phyloP scores from a whole-genome alignment of 2,797 vertebrate species.

The Epinephelus malabaricus region DNA sequence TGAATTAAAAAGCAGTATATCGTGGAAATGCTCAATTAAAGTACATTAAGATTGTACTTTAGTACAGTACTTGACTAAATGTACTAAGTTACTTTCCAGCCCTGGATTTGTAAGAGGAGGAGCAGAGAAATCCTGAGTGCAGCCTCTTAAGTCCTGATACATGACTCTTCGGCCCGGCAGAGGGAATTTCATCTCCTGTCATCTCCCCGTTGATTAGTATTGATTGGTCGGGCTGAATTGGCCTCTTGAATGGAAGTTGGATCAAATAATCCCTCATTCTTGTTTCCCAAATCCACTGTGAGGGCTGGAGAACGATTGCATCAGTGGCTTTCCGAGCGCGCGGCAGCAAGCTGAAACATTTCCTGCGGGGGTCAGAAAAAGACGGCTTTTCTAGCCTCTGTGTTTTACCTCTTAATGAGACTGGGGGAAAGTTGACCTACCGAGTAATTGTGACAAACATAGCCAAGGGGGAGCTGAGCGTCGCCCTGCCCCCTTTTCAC shows the following conservation, averaged over 20 bases:
- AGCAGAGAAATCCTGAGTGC: constrained; percentile 19
- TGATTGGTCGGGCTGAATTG: constrained; percentile 85
- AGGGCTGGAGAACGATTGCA: constrained; percentile 66
- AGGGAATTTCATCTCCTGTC: constrained; percentile 80
- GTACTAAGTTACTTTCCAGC: constrained; percentile 2
- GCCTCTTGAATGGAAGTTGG: constrained; percentile 84
- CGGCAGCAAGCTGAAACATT: constrained; percentile 62
- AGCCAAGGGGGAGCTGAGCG: constrained; percentile 45
- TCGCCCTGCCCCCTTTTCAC: constrained; percentile 44
- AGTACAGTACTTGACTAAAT: background rate
- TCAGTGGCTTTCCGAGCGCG: constrained; percentile 69
- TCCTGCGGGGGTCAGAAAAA: constrained; percentile 60
- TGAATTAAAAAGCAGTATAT: background rate
- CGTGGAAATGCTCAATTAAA: background rate
- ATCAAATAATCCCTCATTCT: constrained; percentile 87
- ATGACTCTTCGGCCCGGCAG: constrained; percentile 54
- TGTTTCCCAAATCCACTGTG: constrained; percentile 81
- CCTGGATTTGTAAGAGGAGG: constrained; percentile 14
- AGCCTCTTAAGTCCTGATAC: constrained; percentile 48
- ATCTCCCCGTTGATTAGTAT: constrained; percentile 87
- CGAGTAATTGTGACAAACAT: constrained; percentile 69
- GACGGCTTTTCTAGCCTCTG: constrained; percentile 55
- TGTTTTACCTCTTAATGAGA: constrained; percentile 75
- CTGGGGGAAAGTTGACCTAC: constrained; percentile 71
- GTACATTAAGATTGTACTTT: background rate